Conservation (phyloP, 1,140 invertebrate genomes). For the Drosophila sturtevanti region DNA sequence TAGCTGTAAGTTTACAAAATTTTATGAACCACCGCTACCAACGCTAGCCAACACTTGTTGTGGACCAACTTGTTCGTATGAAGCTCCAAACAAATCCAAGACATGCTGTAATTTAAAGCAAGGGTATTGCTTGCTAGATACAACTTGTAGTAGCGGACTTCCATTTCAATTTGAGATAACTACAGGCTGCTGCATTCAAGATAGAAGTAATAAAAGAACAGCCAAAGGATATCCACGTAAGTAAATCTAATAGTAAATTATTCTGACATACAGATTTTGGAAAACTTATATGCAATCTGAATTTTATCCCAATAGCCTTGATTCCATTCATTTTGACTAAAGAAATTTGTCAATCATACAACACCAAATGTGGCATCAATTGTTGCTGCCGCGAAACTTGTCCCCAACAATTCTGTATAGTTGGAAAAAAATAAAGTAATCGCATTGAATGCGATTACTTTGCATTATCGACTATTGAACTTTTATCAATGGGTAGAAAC, state of each 20-base stretch:
- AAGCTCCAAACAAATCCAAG: not conserved
- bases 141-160: constrained; percentile 11
- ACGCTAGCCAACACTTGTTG: constrained; percentile 36
- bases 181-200: not conserved
- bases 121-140: constrained; percentile 19
- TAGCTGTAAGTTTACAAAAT: not conserved
- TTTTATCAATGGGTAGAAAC: too few relatives aligned
- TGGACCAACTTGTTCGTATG: constrained; percentile 13
- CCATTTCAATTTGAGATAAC: not conserved
- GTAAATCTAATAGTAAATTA: not conserved
- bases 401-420: constrained; percentile 23
- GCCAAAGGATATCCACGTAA: not conserved
- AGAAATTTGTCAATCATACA: not conserved
- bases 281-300: not conserved
- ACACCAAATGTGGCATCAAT: constrained; percentile 24
- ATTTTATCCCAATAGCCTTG: constrained; percentile 4
- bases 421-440: constrained; percentile 22
- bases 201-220: not conserved
- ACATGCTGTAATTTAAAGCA: not conserved
- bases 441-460: too few relatives aligned
- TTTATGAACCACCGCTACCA: constrained; percentile 18
- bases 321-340: not conserved
- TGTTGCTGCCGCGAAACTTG: constrained; percentile 42
- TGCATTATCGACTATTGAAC: not conserved
- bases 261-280: not conserved